These are phyloP conservation scores for Mycalesis mineus DNA, from an alignment of 2,888 invertebrate genomes.

Conservation along the genomic window DNA sequence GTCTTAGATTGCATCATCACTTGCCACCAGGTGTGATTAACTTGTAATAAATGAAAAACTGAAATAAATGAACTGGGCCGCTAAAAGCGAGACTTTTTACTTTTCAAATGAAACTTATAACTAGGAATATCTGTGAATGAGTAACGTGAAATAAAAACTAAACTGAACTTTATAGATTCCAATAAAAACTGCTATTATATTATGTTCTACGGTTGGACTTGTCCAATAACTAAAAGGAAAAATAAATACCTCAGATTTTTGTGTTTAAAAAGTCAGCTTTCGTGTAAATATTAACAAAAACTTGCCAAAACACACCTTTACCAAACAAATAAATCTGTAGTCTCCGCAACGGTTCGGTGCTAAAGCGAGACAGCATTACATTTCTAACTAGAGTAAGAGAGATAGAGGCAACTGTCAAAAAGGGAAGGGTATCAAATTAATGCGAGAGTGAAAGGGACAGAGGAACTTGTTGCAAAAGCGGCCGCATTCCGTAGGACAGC, in stretches of 20 bases:
- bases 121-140: too few relatives aligned
- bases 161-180: too few relatives aligned
- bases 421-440: constrained; percentile 31
- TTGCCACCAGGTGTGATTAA: too few relatives aligned
- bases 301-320: constrained; percentile 20
- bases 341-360: constrained; percentile 22
- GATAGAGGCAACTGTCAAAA: constrained; percentile 28
- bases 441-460: constrained; percentile 45
- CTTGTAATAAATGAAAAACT: too few relatives aligned
- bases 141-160: too few relatives aligned
- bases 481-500: constrained; percentile 67
- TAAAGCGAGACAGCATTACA: not conserved
- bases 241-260: not conserved
- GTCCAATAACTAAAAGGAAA: too few relatives aligned
- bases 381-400: constrained; percentile 7
- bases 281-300: not conserved
- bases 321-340: constrained; percentile 34
- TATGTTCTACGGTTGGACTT: too few relatives aligned
- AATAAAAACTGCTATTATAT: too few relatives aligned
- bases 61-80: too few relatives aligned
- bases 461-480: constrained; percentile 72
- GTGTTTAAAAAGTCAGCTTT: not conserved
- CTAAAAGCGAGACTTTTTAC: too few relatives aligned
- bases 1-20: too few relatives aligned
- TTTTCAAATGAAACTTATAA: too few relatives aligned